Base-by-base conservation (phyloP, 2,797 vertebrate genomes). In the Hydrolagus colliei region DNA sequence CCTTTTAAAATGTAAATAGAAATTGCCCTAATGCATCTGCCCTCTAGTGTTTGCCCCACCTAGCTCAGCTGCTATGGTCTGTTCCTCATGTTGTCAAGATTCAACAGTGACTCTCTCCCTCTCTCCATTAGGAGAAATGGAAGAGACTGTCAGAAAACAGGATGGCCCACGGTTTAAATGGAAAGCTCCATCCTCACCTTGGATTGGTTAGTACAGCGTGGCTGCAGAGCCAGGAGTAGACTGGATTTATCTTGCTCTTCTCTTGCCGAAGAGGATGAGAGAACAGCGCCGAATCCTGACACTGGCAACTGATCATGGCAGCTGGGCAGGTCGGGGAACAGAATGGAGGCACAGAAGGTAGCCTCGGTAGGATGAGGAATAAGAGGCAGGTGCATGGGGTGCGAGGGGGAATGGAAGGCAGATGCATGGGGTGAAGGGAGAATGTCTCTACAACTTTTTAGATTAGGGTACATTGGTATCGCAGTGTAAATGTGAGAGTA, bases 231-330 rank as follows among this genome's bases (percentile, higher is more conserved):
- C 68, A 65, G 79, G 22, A 8, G 27, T 80, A 61, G 78, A 61
- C 78, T 32, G 27, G 62, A 82, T 82, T 27, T 82, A 63, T 61
- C 79, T 32, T 68, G 79, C 32, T 68, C 41, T 82, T 82, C 27
- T 68, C 78, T 67, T 67, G 78, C 78, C 35, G 79, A 32, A 82
- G 68, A 82, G 79, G 27, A 65, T 67, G 68, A 82, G 79, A 65
- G 79, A 62, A 68, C 63, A 82, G 79, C 27, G 14, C 68, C 16
- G 79, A 62, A 67, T 82, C 79, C 62, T 82, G 79, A 65, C 79
- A 82, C 27, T 4, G 10, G 27, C 79, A 82, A 18, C 79, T 35
- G 63, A 68, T 62, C 67, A 82, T 82, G 63, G 79, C 79, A 82
- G 63, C 62, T 65, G 79, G 27, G 63, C 16, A 82, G 79, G 79